Base-by-base conservation (phyloP, 2,888 invertebrate genomes). In the Podabrus alpinus region DNA sequence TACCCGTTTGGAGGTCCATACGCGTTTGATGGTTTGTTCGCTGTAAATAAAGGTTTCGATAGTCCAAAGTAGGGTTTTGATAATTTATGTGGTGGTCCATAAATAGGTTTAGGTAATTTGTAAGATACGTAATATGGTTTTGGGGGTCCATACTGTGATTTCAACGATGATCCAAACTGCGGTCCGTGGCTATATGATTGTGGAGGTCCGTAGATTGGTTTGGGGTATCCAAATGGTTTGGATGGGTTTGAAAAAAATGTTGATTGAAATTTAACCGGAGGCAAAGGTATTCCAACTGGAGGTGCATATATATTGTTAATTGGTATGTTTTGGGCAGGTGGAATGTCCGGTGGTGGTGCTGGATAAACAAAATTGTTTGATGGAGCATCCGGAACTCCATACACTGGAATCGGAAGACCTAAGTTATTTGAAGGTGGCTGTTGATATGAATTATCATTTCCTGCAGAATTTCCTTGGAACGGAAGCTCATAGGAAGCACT, bases 361-460 rank as follows among this genome's bases (percentile, higher is more conserved):
- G 88, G 88, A 81, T 88, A 88, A 66, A 88, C 83, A 29, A 87
- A 77, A 72, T 86, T 87, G 78, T 86, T 86, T 3, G 85, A 83
- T 9, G 88, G 87, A 66, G 87, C 84, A 76, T 90, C 88, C 4
- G 91, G 91, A 0, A 89, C 90, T 71, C 91, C 91, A 82, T 92
- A 92, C 0, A 92, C 88, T 15, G 91, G 91, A 2, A 89, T 87
- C 1, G 91, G 91, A 13, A 88, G 85, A 73, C 89, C 90, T 85
- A 88, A 82, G 87, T 90, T 88, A 70, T 84, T 82, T 45, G 82
- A 80, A 59, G 79, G 77, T 77, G 86, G 78, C 59, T 86, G 85
- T 25, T 84, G 80, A 75, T 87, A 86, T 0, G 85, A 81, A 75
- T 85, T 83, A 15, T 76, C 69, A 5, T 91, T 90, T 0, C 91